A percentile compares a stretch with the other conserved stretches of the same genome.
These are phyloP conservation scores for Thamnaconus septentrionalis DNA, from an alignment of 2,113 vertebrate species.

Conservation along the genomic window DNA sequence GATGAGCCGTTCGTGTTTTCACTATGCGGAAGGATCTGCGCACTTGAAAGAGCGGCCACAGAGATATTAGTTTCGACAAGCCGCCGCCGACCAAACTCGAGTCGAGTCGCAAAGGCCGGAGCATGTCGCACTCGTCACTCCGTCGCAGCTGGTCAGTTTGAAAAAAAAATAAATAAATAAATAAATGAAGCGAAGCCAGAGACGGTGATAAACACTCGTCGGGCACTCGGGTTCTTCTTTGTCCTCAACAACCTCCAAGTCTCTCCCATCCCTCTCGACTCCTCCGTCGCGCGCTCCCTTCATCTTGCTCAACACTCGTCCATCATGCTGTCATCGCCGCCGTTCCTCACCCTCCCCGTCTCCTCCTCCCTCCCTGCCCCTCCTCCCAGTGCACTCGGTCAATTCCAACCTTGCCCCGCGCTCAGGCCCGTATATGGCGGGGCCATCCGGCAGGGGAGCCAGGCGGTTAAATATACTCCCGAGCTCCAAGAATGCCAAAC, in stretches of 20 bases:
- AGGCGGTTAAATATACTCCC: conserved; percentile 71
- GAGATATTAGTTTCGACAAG: neutral
- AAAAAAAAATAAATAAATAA: neutral
- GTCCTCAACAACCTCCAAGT: conserved; percentile 14
- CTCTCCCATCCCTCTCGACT: conserved; percentile 16
- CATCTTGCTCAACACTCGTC: conserved; percentile 42
- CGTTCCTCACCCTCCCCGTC: conserved; percentile 30
- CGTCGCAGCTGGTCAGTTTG: neutral
- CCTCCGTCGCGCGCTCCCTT: conserved; percentile 39
- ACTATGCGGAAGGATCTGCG: neutral
- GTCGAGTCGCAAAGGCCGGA: neutral
- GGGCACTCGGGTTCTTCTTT: conserved; percentile 28
- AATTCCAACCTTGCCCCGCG: conserved; percentile 20
- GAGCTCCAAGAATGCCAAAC: conserved; percentile 49
- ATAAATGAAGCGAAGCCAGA: too few relatives aligned
- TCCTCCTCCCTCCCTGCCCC: neutral
- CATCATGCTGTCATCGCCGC: conserved; percentile 56
- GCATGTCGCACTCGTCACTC: neutral
- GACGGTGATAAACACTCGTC: conserved; percentile 11
- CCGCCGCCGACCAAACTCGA: neutral
- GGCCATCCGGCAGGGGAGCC: conserved; percentile 54
- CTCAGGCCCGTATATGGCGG: conserved; percentile 66
- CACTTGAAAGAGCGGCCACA: neutral
- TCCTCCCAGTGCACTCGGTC: conserved; percentile 17
- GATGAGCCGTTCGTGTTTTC: too few relatives aligned